Base-by-base conservation (phyloP, 2,113 vertebrate genomes). In the Alaudala cheleensis region DNA sequence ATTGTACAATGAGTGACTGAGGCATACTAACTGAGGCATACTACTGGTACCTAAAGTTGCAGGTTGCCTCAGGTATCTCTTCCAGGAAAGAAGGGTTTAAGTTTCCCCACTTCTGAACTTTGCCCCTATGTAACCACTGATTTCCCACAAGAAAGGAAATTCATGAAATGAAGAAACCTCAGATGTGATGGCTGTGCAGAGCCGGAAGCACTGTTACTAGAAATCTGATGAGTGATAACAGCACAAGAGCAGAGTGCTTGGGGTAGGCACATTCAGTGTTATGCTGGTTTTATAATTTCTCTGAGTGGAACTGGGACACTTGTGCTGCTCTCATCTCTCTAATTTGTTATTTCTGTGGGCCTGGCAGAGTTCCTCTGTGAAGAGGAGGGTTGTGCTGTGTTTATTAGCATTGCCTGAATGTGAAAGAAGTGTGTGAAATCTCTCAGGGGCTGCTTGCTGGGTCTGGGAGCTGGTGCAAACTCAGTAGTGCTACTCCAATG, bases 11-110 rank as follows among this genome's bases (percentile, higher is more conserved):
- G 20, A 67, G 13, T 10, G 2, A 53, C 5, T 4, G 23, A 0
- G 1, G 21, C n/a, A 67, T 8, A 29, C 2, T 0, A 2, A 53
- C 5, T 4, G 23, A 0, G 1, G 21, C n/a, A 67, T 8, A 29
- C 2, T 0, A 2, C 47, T 58, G 57, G 45, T 25, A 11, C 19
- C 33, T 53, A 49, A 81, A 54, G 15, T 15, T 72, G 47, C 13
- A 60, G 8, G 31, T 77, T 5, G 20, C 26, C 26, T 29, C 5
- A 5, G 5, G 14, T 44, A 15, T 20, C 9, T 81, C 31, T 92
- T 84, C 34, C 47, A 44, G 42, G 80, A 65, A 49, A 64, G 78
- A 71, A 79, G 14, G 18, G 39, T 50, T 33, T 60, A 14, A 45
- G 13, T 77, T 89, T 91, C 10, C 37, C 23, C 11, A 5, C 2